Evolutionary conservation across 1,140 invertebrate species (phyloP).

Genomic region (Alviniconcha marisindica): DNA sequence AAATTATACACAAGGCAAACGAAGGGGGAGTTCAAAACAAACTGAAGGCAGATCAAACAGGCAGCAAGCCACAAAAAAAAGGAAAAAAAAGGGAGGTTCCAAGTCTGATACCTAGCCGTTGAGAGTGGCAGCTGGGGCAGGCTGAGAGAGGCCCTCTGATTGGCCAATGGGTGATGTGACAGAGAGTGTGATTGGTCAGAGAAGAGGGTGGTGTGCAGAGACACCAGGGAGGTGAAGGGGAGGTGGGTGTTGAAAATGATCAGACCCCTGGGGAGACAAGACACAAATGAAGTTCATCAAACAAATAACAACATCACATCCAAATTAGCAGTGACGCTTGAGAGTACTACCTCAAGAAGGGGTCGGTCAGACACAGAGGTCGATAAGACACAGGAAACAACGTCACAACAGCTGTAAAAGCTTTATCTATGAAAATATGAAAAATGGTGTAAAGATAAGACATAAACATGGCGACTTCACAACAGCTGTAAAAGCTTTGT

Average conservation of each 20-base stretch:
- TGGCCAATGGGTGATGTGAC: constrained; percentile 34
- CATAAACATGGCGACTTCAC: no score
- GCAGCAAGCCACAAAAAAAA: constrained; percentile 8
- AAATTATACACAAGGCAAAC: neutral
- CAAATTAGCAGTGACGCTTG: no score
- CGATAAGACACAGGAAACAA: no score
- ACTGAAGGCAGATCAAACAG: neutral
- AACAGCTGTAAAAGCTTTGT: no score
- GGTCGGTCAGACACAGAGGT: no score
- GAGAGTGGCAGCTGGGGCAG: constrained; percentile 33
- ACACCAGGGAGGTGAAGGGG: constrained; percentile 63
- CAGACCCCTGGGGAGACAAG: constrained; percentile 68
- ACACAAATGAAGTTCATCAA: no score
- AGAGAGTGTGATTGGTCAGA: constrained; percentile 37
- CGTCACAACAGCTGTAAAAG: no score
- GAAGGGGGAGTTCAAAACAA: neutral
- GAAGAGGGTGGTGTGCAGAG: constrained; percentile 59
- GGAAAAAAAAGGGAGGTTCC: no score
- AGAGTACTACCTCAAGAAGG: no score
- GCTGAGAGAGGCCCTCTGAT: constrained; percentile 37
- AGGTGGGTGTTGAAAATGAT: constrained; percentile 64
- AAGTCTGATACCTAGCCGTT: constrained; percentile 19
- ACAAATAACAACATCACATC: no score
- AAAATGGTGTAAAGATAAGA: no score
- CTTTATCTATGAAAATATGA: no score